Percentiles rank a stretch among this genome's conserved stretches.
Evolutionary conservation across 2,113 vertebrate genomes (phyloP).

Genomic region (Picathartes gymnocephalus): DNA sequence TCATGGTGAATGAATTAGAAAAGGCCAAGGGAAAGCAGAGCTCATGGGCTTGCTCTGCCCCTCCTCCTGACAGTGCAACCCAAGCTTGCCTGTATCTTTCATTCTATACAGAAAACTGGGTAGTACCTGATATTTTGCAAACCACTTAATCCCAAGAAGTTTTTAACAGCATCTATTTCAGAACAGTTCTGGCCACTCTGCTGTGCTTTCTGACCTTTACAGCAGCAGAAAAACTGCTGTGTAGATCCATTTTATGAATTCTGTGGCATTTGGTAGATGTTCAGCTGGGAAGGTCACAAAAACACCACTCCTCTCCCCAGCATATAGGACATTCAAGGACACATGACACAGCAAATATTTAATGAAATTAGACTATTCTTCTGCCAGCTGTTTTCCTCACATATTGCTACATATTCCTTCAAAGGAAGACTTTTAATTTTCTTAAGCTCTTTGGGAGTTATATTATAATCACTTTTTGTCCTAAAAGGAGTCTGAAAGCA

Average conservation of each 20-base stretch:
- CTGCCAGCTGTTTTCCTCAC: not conserved
- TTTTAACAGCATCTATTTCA: not conserved
- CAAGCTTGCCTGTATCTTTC: not conserved
- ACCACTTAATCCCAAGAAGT: not conserved
- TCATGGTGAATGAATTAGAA: not conserved
- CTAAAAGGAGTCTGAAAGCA: not conserved
- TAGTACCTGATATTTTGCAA: not conserved
- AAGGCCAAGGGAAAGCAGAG: not conserved
- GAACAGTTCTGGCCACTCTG: not conserved
- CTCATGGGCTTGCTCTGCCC: rapidly evolving
- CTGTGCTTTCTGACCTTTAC: not conserved
- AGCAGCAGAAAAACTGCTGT: not conserved
- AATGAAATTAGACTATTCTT: not conserved
- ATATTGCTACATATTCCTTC: not conserved
- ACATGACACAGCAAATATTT: not conserved
- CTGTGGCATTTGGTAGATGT: not conserved
- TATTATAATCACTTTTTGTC: not conserved
- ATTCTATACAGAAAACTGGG: not conserved
- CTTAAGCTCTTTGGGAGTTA: not conserved
- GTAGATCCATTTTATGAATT: not conserved
- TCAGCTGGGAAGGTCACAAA: not conserved
- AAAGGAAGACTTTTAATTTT: not conserved
- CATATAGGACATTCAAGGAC: not conserved
- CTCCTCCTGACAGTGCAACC: not conserved
- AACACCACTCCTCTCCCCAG: not conserved